Percentiles rank a stretch among this genome's conserved stretches.
Conservation (phyloP, 2,113 vertebrate genomes). For the Antidorcas marsupialis region DNA sequence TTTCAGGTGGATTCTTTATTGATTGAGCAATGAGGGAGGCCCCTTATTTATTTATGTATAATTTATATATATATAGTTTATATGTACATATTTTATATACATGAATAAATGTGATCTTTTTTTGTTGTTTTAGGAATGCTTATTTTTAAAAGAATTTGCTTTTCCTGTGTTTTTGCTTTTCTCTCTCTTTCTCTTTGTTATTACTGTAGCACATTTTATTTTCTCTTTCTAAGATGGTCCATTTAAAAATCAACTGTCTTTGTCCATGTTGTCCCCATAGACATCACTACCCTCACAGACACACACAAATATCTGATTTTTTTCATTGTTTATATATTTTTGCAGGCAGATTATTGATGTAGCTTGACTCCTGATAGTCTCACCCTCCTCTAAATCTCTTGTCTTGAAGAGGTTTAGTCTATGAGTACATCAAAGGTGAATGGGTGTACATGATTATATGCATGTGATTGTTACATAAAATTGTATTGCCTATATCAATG, state of each 20-base stretch:
- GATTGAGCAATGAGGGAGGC: neutral
- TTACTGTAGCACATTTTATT: neutral
- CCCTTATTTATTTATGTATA: neutral
- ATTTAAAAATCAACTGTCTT: neutral
- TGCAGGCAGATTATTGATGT: neutral
- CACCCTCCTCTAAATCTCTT: neutral
- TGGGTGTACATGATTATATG: neutral
- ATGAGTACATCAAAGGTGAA: neutral
- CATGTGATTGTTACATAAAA: neutral
- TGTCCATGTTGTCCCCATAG: neutral
- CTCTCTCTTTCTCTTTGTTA: neutral
- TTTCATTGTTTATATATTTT: neutral
- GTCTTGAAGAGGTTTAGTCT: neutral
- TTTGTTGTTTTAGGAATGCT: neutral
- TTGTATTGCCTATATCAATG: neutral
- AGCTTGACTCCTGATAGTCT: neutral
- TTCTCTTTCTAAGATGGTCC: neutral
- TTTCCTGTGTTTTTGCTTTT: neutral
- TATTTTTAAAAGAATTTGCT: neutral
- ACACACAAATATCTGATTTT: neutral
- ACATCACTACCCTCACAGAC: neutral
- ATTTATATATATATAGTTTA: neutral
- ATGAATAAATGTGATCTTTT: neutral
- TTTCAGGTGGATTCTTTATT: neutral
- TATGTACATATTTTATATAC: neutral